Base-by-base conservation (phyloP, 2,888 invertebrate genomes). In the Agrotis clavis region DNA sequence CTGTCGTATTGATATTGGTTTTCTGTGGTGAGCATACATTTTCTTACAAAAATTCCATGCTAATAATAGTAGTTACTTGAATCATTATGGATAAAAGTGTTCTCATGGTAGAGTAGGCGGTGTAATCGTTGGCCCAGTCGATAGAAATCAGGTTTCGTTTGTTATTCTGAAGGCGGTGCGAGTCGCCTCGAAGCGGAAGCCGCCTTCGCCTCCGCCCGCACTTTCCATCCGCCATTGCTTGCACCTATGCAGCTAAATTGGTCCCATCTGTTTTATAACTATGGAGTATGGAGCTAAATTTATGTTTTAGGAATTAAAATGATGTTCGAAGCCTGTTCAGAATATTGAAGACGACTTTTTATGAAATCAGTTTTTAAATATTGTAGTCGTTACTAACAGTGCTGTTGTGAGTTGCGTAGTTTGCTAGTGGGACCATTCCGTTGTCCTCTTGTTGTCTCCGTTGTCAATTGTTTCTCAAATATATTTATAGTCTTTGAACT, bases 91-190 rank as follows among this genome's bases (percentile, higher is more conserved):
- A 81, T 81, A 77, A 82, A 87, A 85, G 82, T 84, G 86, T 85
- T 89, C 86, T 86, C 87, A 82, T 86, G 83, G 85, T 66, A 77
- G 81, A 88, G 91, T 90, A 89, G 90, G 90, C 90, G 91, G 90
- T 88, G 88, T 90, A 91, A 92, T 91, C 90, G 90, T 89, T 92
- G 90, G 92, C 91, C 93, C 91, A 92, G 92, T 93, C 92, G 93
- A 93, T 96, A 95, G 95, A 96, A 96, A 96, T 96, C 96, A 95
- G 96, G 96, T 95, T 96, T 93, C 94, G 92, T 94, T 96, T 96
- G 94, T 94, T 95, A 96, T 96, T 95, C 96, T 91, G 95, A 91
- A 93, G 94, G 95, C 93, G 93, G 92, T 89, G 87, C 89, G 89
- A 87, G 87, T 86, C 87, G 87, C 88, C 87, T 88, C 88, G 90